A percentile compares a stretch with the other conserved stretches of the same genome.
phyloP scores from a whole-genome alignment of 2,888 invertebrate genomes.

The Coronaproctus castanopsis region DNA sequence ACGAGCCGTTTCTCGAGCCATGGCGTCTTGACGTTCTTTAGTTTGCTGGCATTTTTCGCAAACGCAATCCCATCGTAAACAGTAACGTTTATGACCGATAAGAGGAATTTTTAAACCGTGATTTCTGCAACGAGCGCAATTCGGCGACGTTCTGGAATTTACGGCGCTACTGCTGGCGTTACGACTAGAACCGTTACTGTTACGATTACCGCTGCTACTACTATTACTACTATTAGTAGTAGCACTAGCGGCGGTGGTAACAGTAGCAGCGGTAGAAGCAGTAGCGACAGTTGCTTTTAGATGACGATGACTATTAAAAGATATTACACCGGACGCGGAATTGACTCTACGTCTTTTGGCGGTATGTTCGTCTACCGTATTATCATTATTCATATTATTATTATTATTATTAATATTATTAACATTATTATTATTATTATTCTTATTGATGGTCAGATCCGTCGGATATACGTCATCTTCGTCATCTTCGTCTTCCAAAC shows the following conservation, averaged over 20 bases:
- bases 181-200: not conserved
- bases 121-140: constrained; percentile 80
- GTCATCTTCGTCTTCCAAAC: not conserved
- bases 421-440: too few relatives aligned
- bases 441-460: too few relatives aligned
- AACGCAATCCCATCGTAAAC: constrained; percentile 60
- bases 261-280: too few relatives aligned
- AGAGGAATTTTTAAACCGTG: constrained; percentile 71
- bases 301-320: too few relatives aligned
- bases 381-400: too few relatives aligned
- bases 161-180: constrained; percentile 23
- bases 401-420: too few relatives aligned
- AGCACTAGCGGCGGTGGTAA: too few relatives aligned
- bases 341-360: too few relatives aligned
- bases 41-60: constrained; percentile 75
- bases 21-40: constrained; percentile 66
- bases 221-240: too few relatives aligned
- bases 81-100: constrained; percentile 83
- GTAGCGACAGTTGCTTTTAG: too few relatives aligned
- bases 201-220: not conserved
- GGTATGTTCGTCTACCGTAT: too few relatives aligned
- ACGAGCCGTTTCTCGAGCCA: constrained; percentile 71
- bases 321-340: too few relatives aligned
- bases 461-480: not conserved
- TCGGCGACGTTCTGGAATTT: constrained; percentile 53